Evolutionary conservation across 2,113 vertebrate species (phyloP).

Genomic region (Crotalus tigris): DNA sequence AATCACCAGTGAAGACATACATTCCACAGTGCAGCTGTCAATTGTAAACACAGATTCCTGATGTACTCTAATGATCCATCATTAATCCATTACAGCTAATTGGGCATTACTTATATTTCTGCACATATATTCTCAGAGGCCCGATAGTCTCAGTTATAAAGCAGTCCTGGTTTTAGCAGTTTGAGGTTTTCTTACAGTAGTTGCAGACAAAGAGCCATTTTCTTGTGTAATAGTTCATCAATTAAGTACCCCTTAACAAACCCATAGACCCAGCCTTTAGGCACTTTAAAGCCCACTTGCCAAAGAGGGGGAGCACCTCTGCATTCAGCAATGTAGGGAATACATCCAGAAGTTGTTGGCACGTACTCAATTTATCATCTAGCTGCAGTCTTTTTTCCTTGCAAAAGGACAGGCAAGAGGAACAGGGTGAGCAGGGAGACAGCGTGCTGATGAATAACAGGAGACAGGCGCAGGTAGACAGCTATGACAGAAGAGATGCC

Average conservation of each 20-base stretch:
- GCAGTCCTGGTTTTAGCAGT: not conserved
- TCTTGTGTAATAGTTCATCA: constrained; percentile 23
- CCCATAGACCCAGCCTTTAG: not conserved
- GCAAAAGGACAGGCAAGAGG: constrained; percentile 51
- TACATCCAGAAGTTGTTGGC: not conserved
- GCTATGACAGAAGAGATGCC: constrained; percentile 49
- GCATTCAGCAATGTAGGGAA: not conserved
- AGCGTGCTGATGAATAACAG: constrained; percentile 29
- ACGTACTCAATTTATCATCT: not conserved
- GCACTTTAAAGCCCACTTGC: constrained; percentile 7
- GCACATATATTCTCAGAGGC: not conserved
- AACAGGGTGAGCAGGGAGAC: constrained; percentile 42
- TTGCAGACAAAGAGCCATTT: constrained; percentile 23
- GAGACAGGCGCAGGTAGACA: constrained; percentile 51
- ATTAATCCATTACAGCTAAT: constrained; percentile 45
- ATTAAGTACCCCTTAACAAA: constrained; percentile 22
- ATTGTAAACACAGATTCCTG: constrained; percentile 43
- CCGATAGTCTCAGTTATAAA: not conserved
- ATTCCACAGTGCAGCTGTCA: constrained; percentile 28
- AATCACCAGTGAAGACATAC: constrained; percentile 31
- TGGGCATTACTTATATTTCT: constrained; percentile 21
- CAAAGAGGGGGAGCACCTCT: not conserved
- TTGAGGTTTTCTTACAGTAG: constrained; percentile 24
- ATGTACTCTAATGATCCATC: constrained; percentile 29
- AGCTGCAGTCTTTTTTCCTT: constrained; percentile 16